Percentiles rank a stretch among this genome's conserved stretches.
Evolutionary conservation across 2,888 invertebrate genomes (phyloP).

Genomic region (Ctenicera cuprea): DNA sequence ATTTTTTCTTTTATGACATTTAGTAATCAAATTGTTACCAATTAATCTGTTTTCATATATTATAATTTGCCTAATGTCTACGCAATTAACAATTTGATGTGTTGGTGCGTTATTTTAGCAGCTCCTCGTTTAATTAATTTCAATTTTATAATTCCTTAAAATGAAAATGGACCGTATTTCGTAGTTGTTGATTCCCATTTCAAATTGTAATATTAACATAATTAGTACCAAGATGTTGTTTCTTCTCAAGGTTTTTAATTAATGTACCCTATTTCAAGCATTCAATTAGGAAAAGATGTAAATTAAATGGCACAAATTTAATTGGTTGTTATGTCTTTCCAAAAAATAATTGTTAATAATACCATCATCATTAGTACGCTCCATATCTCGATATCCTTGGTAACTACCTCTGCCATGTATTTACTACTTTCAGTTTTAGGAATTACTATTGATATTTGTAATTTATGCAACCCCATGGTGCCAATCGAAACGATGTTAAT

Average conservation of each 20-base stretch:
- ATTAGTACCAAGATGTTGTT: constrained; percentile 19
- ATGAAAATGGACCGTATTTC: constrained; percentile 18
- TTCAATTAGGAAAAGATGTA: constrained; percentile 30
- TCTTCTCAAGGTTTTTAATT: constrained; percentile 29
- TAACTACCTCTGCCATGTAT: no score
- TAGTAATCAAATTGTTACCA: constrained; percentile 18
- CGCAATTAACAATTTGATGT: neutral
- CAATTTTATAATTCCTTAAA: constrained; percentile 30
- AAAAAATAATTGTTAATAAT: constrained; percentile 20
- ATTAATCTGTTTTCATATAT: constrained; percentile 30
- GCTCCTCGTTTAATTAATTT: constrained; percentile 13
- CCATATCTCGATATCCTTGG: neutral
- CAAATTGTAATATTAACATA: constrained; percentile 34
- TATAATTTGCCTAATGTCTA: constrained; percentile 12
- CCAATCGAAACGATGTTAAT: constrained; percentile 3
- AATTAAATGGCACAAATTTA: constrained; percentile 22
- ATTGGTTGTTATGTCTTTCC: constrained; percentile 16
- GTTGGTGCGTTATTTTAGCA: constrained; percentile 12
- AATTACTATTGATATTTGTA: neutral
- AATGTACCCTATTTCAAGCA: constrained; percentile 14
- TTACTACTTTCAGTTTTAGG: neutral
- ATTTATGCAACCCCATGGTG: constrained; percentile 8
- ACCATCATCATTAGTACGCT: neutral
- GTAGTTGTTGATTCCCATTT: constrained; percentile 15
- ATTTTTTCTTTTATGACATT: constrained; percentile 24